Base-by-base conservation (phyloP, 2,113 vertebrate genomes). In the Embiotoca jacksoni region DNA sequence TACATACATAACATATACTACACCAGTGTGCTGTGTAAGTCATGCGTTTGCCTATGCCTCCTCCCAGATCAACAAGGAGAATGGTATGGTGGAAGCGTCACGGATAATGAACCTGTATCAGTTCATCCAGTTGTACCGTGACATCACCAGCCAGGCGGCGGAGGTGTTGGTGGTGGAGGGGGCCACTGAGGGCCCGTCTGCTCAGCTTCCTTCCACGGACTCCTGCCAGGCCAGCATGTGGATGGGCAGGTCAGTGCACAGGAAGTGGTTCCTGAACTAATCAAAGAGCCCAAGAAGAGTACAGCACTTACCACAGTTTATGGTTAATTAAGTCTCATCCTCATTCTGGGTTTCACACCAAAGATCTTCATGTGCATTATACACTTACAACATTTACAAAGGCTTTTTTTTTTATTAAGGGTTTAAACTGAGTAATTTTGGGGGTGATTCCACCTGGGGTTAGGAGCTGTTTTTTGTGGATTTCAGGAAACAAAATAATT, bases 101-200 rank as follows among this genome's bases (percentile, higher is more conserved):
- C 94, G 98, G 58, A 98, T 99, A 91, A 97, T 99, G 97, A 99
- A 99, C 92, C 94, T 99, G 44, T 99, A 98, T 93, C 98, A 99
- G 94, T 99, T 99, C 89, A 94, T 96, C 88, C 98, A 99, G 76
- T 96, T 99, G 61, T 98, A 99, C 90, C 97, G 95, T 69, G 98
- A 99, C 85, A 95, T 99, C 91, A 99, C 96, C 80, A 96, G 94
- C 87, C 98, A 99, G 90, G 97, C 98, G 10, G 93, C 95, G 8
- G 96, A 96, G 84, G 96, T 97, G 10, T 90, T 97, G 78, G 92
- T 94, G 31, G 92, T 93, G 75, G 94, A 90, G 59, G 91, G 88
- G 30, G 75, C 93, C 68, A 92, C 91, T 30, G 94, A 95, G 87
- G 95, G 92, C 57, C 82, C 95, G 11, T 94, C 93, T 5, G 93